Evolutionary conservation across 2,113 vertebrate species (phyloP).

Genomic region (Lophura nycthemera): DNA sequence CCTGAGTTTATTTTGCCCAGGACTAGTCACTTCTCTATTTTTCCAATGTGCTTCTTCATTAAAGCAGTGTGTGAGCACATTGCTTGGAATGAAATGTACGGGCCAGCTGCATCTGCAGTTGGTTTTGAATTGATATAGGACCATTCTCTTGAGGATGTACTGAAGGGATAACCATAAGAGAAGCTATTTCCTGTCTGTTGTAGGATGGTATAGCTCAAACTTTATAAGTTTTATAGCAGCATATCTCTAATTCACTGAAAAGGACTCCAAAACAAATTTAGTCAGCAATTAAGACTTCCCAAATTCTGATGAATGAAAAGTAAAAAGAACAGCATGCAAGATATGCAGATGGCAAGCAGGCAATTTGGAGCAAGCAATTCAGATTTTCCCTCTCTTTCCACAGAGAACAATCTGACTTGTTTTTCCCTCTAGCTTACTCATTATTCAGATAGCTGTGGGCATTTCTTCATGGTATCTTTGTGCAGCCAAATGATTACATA

Average conservation of each 20-base stretch:
- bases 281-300: not conserved
- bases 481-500: not conserved
- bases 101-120: not conserved
- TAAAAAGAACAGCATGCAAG: not conserved
- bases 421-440: not conserved
- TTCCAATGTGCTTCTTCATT: not conserved
- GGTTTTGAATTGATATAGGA: not conserved
- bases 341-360: not conserved
- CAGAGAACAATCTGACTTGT: not conserved
- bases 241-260: not conserved
- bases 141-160: not conserved
- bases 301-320: not conserved
- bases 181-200: not conserved
- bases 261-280: not conserved
- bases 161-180: not conserved
- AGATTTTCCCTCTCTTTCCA: not conserved
- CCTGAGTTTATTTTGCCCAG: not conserved
- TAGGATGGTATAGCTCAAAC: not conserved
- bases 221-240: not conserved
- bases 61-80: not conserved
- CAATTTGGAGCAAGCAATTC: not conserved
- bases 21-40: not conserved
- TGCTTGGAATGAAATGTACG: not conserved
- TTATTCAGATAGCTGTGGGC: not conserved
- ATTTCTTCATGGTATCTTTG: not conserved